Base-by-base conservation (phyloP, 2,113 vertebrate species). In the Circaetus gallicus region DNA sequence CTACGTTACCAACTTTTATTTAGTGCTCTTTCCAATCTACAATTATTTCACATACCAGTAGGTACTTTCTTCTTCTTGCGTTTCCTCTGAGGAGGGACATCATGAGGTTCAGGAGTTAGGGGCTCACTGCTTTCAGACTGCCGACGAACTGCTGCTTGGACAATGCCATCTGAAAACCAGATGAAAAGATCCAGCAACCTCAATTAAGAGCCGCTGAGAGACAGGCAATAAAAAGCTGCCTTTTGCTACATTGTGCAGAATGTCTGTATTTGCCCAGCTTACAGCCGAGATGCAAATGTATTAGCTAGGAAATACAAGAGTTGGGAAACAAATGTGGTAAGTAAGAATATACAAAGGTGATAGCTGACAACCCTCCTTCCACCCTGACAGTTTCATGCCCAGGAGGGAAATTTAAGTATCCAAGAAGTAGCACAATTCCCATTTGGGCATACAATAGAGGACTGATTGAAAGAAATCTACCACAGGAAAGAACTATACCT, bases 31-130 rank as follows among this genome's bases (percentile, higher is more conserved):
- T 76, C 59, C 56, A 45, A 63, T 24, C 55, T 20, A 66, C 40
- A 62, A 19, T 53, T 63, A 53, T 43, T 63, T 80, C 86, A 97
- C 97, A 0, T 95, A 98, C 98, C 98, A 16, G 85, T 13, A 80
- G 97, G 94, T 19, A 43, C 67, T 97, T 98, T 99, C 83, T 98
- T 99, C 87, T 98, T 99, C 98, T 98, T 99, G 96, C 95, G 98
- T 81, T 97, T 99, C 93, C 96, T 98, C 82, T 98, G 98, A 32
- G 96, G 95, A 5, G 97, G 97, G 29, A 96, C 97, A 24, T 98
- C 97, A 13, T 40, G 67, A 28, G 91, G 86, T 32, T 99, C 99
- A 5, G 97, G 93, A 42, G 98, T 96, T 18, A 99, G 92, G 16
- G 97, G 97, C 56, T 98, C 98, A 4, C 86, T 98, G 77, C 96